phyloP scores from a whole-genome alignment of 2,113 vertebrate species.

The Stercorarius parasiticus region DNA sequence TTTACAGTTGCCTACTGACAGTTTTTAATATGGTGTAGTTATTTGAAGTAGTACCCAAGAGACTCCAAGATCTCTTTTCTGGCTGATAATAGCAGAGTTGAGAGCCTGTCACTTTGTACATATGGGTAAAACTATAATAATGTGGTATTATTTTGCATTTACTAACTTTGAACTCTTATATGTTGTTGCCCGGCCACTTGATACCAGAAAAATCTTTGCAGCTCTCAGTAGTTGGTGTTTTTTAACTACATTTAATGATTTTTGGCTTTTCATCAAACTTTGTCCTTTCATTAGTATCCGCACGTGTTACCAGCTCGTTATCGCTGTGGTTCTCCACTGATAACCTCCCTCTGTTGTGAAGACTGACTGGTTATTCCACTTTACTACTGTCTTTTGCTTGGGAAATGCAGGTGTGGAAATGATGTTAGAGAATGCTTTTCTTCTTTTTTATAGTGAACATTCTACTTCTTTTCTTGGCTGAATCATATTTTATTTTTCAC shows the following conservation, averaged over 20 bases:
- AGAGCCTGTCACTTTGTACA: neutral
- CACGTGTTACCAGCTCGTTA: neutral
- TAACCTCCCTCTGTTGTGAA: neutral
- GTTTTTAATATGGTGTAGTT: neutral
- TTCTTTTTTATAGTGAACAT: neutral
- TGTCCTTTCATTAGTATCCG: neutral
- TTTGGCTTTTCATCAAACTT: neutral
- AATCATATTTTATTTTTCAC: neutral
- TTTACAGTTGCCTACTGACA: neutral
- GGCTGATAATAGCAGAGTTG: neutral
- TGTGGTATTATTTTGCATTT: neutral
- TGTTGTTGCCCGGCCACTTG: neutral
- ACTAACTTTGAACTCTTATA: neutral
- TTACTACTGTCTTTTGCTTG: neutral
- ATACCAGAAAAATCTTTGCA: neutral
- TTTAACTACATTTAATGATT: neutral
- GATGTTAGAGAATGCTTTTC: neutral
- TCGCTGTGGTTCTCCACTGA: neutral
- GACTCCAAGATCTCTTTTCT: neutral
- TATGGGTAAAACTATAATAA: neutral
- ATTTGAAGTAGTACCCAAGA: neutral
- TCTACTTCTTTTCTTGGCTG: neutral
- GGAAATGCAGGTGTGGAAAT: neutral
- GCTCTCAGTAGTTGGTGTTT: neutral
- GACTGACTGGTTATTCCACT: neutral